A percentile compares a stretch with the other conserved stretches of the same genome.
phyloP scores from a whole-genome alignment of 2,888 invertebrate genomes.

The Mystacides longicornis region DNA sequence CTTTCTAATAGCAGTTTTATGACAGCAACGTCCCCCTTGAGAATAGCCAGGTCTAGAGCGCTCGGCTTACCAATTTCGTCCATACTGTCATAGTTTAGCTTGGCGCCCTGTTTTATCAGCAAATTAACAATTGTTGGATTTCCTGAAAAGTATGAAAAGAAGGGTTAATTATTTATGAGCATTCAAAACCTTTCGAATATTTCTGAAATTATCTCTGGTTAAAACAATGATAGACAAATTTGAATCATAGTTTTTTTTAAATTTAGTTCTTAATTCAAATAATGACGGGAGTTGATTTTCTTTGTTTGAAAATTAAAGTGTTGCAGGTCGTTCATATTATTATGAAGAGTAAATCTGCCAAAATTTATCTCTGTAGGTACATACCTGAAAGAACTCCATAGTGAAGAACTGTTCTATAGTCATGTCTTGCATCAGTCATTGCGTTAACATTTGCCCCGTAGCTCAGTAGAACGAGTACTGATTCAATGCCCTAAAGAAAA shows the following conservation, averaged over 20 bases:
- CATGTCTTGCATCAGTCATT: constrained; percentile 77
- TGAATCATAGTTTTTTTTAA: no score
- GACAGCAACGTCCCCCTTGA: constrained; percentile 70
- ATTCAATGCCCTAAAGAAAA: constrained; percentile 58
- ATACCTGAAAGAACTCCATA: constrained; percentile 77
- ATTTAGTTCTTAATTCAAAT: no score
- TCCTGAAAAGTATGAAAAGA: constrained; percentile 33
- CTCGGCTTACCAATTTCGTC: constrained; percentile 64
- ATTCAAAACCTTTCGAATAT: constrained; percentile 14
- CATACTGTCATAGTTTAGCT: constrained; percentile 56
- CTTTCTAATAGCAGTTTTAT: constrained; percentile 61
- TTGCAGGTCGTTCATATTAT: not conserved
- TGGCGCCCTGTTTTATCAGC: constrained; percentile 75
- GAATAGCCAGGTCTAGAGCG: constrained; percentile 77
- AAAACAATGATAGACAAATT: not conserved
- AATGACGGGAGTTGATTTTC: no score
- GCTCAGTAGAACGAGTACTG: constrained; percentile 66
- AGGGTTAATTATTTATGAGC: not conserved
- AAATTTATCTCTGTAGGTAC: not conserved
- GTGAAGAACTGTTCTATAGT: constrained; percentile 80
- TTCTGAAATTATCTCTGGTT: constrained; percentile 19
- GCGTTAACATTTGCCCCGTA: constrained; percentile 83
- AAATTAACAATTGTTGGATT: constrained; percentile 68
- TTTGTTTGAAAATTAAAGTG: no score
- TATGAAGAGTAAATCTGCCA: not conserved